Evolutionary conservation across 2,888 invertebrate species (phyloP), one percentile per base, ranked within the genome.

Genomic region (Drosophila pegasa): DNA sequence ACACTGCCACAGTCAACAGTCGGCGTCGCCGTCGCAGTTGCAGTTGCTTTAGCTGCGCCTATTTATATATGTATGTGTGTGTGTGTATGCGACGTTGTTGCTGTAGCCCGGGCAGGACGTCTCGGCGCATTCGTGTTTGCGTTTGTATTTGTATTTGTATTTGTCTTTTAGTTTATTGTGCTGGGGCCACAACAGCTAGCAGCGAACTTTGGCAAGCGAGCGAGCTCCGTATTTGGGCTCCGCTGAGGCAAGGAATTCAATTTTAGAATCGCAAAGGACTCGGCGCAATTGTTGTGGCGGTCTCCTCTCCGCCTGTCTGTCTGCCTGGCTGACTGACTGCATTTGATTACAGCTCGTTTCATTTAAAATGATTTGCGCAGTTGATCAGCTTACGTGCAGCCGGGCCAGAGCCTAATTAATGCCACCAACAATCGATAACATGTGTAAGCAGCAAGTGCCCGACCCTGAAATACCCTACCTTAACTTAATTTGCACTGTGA

Each of bases 131-230:
- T 79, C 55, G 67, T 22, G 9, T 27, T 78, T 64, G 67, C n/a
- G 9, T 27, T 78, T 64, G 68, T 84, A 65, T 68, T 75, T 74
- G 88, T 77, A 64, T 75, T 79, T 71, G 75, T 84, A 78, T 84
- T 85, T 85, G 87, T 85, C 89, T 88, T 85, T 88, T 85, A 88
- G 85, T 85, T 87, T 87, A 87, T 84, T 74, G 87, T 87, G 74
- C 67, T 63, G 82, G 37, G 59, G 51, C 73, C 41, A 51, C 55
- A 61, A 59, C 55, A 61, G 73, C 85, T 62, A 45, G 65, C 65
- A 80, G 27, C 45, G 45, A 45, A 80, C 84, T 87, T 81, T 75
- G 65, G 71, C 67, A 51, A 45, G 60, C 54, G 55, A 74, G 78
- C 82, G 55, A 74, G 78, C 82, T 88, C 83, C 76, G 80, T 88